Percentiles rank a stretch among this genome's conserved stretches.
phyloP scores from a whole-genome alignment of 2,113 vertebrate species.

The Felis catus region DNA sequence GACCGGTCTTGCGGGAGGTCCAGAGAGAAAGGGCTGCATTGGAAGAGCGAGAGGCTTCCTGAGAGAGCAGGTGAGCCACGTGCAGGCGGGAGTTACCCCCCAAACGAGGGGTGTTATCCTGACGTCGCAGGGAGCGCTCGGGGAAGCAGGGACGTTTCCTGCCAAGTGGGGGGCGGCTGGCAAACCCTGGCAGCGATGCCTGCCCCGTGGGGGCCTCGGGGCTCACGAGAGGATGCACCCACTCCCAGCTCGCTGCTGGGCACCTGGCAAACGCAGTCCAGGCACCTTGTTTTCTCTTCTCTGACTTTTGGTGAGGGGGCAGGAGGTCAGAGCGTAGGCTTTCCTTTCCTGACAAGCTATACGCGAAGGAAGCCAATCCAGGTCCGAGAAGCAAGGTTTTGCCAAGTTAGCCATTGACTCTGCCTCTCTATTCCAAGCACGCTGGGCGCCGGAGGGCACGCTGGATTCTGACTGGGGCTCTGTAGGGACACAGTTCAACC shows the following conservation, averaged over 20 bases:
- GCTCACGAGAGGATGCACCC: accelerated
- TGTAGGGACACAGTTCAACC: neutral
- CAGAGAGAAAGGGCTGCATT: neutral
- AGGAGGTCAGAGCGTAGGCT: neutral
- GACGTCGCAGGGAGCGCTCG: neutral
- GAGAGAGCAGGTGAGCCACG: accelerated
- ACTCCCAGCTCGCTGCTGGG: neutral
- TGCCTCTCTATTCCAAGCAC: neutral
- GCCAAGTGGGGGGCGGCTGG: neutral
- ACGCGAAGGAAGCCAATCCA: neutral
- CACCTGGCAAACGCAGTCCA: neutral
- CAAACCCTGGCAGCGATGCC: neutral
- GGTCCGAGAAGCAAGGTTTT: neutral
- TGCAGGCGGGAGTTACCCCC: too few species aligned
- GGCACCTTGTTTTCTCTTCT: neutral
- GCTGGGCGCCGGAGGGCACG: accelerated
- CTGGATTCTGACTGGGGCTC: neutral
- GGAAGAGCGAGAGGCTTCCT: neutral
- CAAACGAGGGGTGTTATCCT: accelerated
- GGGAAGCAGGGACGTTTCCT: accelerated
- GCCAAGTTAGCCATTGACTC: neutral
- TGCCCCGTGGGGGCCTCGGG: neutral
- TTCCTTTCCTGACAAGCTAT: neutral
- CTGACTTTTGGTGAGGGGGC: neutral
- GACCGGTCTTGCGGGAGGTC: neutral